These are phyloP conservation scores for Propithecus deckenii DNA, from an alignment of 2,797 vertebrate genomes.

Conservation along the genomic window DNA sequence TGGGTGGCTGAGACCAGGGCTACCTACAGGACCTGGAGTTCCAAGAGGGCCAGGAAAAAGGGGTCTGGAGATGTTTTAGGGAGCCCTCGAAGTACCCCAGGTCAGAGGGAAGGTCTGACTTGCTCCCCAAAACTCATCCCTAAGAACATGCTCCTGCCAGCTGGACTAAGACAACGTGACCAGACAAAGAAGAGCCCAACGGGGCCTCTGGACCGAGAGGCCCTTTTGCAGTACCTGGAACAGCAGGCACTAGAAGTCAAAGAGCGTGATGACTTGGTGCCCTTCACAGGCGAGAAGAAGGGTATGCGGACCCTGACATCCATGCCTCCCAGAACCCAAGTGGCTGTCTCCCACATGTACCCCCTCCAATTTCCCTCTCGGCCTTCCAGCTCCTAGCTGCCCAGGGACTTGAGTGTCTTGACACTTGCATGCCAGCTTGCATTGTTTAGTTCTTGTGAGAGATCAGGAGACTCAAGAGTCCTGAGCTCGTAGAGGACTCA, in stretches of 20 bases:
- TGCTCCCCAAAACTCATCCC: constrained; percentile 36
- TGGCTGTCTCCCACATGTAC: not conserved
- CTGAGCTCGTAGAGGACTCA: not conserved
- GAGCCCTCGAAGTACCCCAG: not conserved
- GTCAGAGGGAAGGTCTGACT: constrained; percentile 35
- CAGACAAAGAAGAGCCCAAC: constrained; percentile 96
- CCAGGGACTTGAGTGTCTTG: not conserved
- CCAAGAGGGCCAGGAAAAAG: not conserved
- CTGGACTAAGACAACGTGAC: constrained; percentile 93
- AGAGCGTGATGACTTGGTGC: constrained; percentile 94
- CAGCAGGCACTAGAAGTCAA: constrained; percentile 90
- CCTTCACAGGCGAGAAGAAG: constrained; percentile 96
- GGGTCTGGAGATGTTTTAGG: constrained; percentile 34
- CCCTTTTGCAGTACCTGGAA: constrained; percentile 94
- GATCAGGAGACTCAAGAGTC: not conserved
- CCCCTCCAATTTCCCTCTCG: not conserved
- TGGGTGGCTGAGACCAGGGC: not conserved
- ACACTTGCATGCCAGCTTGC: not conserved
- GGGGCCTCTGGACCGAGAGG: constrained; percentile 90
- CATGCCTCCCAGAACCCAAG: not conserved
- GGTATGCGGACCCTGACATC: constrained; percentile 82
- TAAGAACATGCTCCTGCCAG: constrained; percentile 95
- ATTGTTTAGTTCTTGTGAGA: not conserved
- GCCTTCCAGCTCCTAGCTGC: not conserved
- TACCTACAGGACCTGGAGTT: not conserved